These are phyloP conservation scores for Leucoraja ocellata DNA, from an alignment of 2,797 vertebrate species.

Conservation along the genomic window DNA sequence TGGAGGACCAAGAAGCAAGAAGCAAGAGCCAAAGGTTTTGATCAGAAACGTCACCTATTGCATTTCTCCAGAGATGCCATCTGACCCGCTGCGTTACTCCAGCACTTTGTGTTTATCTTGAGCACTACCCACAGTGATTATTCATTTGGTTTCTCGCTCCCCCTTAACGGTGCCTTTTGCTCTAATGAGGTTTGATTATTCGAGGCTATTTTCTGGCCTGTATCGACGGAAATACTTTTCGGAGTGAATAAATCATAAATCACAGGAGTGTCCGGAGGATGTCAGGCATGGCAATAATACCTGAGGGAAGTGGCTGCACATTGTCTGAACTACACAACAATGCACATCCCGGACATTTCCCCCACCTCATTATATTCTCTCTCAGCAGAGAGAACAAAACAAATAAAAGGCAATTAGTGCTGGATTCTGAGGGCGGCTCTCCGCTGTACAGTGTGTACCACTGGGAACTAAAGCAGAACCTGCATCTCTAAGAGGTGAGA, in stretches of 20 bases:
- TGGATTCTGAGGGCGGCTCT: not conserved
- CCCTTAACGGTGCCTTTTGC: not conserved
- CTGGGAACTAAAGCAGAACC: not conserved
- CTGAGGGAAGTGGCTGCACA: not conserved
- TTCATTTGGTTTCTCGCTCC: not conserved
- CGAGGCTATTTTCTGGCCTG: not conserved
- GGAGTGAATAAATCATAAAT: not conserved
- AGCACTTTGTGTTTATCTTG: no score
- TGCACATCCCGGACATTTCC: not conserved
- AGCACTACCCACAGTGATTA: not conserved
- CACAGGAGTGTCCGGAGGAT: not conserved
- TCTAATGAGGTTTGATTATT: not conserved
- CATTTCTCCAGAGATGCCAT: no score
- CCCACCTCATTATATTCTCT: not conserved
- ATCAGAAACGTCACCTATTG: no score
- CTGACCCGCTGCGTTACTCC: no score
- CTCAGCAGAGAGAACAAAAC: not conserved
- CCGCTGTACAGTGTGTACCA: not conserved
- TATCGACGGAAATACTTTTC: not conserved
- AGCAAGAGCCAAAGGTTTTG: no score
- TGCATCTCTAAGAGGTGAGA: not conserved
- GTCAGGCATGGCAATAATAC: not conserved
- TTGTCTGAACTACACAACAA: not conserved
- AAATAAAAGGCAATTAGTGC: slow-evolving; percentile 24
- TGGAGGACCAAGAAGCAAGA: no score